Percentiles rank a stretch among this genome's conserved stretches.
Evolutionary conservation across 1,140 invertebrate species (phyloP).

Genomic region (Drosophila pandora): DNA sequence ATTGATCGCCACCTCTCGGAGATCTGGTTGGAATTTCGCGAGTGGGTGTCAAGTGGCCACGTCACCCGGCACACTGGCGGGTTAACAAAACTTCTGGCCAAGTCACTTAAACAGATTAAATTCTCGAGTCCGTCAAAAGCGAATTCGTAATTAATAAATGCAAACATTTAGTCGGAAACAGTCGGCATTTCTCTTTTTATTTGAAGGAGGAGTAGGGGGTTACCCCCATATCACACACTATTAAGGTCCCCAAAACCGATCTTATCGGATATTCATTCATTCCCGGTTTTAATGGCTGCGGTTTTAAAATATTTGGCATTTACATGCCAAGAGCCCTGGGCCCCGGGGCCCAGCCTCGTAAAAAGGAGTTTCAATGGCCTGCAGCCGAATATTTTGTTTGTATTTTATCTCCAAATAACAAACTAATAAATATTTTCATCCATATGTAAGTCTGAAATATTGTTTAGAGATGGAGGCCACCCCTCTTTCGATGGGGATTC

Average conservation of each 20-base stretch:
- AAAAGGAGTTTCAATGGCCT: slow-evolving; percentile 54
- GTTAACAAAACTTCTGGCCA: slow-evolving; percentile 23
- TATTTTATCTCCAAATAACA: slow-evolving; percentile 42
- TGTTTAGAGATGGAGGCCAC: slow-evolving; percentile 49
- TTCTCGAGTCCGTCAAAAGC: slow-evolving; percentile 43
- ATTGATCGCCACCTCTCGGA: background rate
- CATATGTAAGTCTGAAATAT: slow-evolving; percentile 75
- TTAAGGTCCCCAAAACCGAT: slow-evolving; percentile 24
- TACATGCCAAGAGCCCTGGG: slow-evolving; percentile 34
- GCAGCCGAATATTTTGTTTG: background rate
- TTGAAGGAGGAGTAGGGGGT: background rate
- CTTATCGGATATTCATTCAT: slow-evolving; percentile 30
- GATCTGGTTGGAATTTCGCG: background rate
- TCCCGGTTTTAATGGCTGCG: slow-evolving; percentile 48
- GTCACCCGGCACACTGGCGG: background rate
- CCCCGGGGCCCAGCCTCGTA: slow-evolving; percentile 31
- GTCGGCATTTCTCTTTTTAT: slow-evolving; percentile 15
- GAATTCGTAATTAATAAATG: slow-evolving; percentile 66
- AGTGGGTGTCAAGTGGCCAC: background rate
- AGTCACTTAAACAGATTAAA: slow-evolving; percentile 47
- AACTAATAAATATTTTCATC: slow-evolving; percentile 77
- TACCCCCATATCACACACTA: slow-evolving; percentile 18
- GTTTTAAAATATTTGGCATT: slow-evolving; percentile 44
- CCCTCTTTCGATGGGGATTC: no score
- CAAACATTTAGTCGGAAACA: slow-evolving; percentile 40